These are phyloP conservation scores for Leptura quadrifasciata DNA, from an alignment of 2,888 invertebrate genomes.

Conservation along the genomic window DNA sequence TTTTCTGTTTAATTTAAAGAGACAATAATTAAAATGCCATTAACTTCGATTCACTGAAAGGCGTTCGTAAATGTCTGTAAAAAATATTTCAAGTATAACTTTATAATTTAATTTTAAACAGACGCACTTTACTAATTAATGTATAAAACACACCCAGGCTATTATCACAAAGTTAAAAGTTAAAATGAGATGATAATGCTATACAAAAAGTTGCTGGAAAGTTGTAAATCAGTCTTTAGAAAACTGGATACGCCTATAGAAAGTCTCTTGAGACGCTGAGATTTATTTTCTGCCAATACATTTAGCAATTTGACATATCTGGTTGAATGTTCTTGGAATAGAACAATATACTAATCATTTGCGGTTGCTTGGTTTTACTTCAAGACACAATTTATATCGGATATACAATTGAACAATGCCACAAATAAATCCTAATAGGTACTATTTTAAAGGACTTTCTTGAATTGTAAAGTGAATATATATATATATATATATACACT, in stretches of 20 bases:
- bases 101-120: not conserved
- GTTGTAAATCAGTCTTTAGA: conserved; percentile 34
- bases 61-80: no score
- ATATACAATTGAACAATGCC: conserved; percentile 11
- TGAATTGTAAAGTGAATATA: not conserved
- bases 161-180: conserved; percentile 5
- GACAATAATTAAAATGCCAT: no score
- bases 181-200: conserved; percentile 11
- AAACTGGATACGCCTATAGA: conserved; percentile 34
- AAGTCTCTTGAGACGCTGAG: conserved; percentile 19
- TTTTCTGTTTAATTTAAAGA: no score
- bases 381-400: conserved; percentile 25
- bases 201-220: conserved; percentile 10
- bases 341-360: conserved; percentile 30
- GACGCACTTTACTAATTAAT: not conserved
- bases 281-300: conserved; percentile 34
- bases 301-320: conserved; percentile 25
- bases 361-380: conserved; percentile 15
- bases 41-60: no score
- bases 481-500: no score
- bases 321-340: not conserved
- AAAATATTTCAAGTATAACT: no score
- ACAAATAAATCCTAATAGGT: not conserved
- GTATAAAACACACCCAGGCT: not conserved
- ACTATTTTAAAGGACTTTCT: not conserved